Evolutionary conservation across 1,140 invertebrate species (phyloP).

Genomic region (Acromyrmex charruanus): DNA sequence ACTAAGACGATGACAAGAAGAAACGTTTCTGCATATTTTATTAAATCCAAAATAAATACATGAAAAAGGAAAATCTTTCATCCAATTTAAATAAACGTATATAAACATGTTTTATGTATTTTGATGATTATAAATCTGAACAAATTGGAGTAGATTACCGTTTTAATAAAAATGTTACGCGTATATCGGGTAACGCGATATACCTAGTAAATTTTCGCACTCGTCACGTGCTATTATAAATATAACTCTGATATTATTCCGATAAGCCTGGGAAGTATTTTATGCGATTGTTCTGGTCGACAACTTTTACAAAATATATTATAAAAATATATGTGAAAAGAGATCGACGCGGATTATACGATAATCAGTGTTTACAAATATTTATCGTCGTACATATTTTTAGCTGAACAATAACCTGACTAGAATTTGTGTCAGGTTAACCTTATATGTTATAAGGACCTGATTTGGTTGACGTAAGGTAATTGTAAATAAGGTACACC

Average conservation of each 20-base stretch:
- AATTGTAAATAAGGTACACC: too few relatives aligned
- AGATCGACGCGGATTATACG: background rate
- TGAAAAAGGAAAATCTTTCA: background rate
- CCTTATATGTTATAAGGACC: too few relatives aligned
- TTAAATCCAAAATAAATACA: constrained; percentile 19
- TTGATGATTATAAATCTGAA: background rate
- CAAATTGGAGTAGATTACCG: background rate
- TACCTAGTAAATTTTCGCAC: constrained; percentile 67
- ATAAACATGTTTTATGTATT: constrained; percentile 11
- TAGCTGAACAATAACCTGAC: background rate
- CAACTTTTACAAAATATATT: background rate
- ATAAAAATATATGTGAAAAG: background rate
- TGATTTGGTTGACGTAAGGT: too few relatives aligned
- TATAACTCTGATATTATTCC: background rate
- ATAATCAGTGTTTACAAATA: constrained; percentile 13
- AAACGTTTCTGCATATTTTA: background rate
- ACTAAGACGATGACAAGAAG: background rate
- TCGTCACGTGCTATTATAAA: background rate
- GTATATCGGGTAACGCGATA: constrained; percentile 43
- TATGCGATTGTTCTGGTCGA: background rate
- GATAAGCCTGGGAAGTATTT: background rate
- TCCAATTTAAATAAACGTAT: background rate
- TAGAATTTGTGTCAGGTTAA: too few relatives aligned
- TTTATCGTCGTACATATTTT: constrained; percentile 13
- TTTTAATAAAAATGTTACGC: constrained; percentile 30